These are phyloP conservation scores for Myiozetetes cayanensis DNA, from an alignment of 2,113 vertebrate genomes.

Conservation along the genomic window DNA sequence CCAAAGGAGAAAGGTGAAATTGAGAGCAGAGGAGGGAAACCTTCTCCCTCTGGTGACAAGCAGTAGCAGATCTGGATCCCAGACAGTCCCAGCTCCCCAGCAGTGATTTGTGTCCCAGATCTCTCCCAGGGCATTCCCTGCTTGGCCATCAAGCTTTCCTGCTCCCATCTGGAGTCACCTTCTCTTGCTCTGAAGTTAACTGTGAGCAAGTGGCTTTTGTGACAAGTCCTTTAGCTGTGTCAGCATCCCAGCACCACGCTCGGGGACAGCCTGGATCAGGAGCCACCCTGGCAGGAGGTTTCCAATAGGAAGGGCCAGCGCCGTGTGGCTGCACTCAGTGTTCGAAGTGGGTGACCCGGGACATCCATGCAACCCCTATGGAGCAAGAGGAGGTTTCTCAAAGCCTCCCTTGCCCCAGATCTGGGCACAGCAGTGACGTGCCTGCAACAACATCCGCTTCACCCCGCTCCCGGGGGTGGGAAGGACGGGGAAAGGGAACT, in stretches of 20 bases:
- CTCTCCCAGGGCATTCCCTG: neutral
- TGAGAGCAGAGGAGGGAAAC: neutral
- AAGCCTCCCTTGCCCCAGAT: slow-evolving; percentile 24
- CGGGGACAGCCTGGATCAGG: fast-evolving
- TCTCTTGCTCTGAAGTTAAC: neutral
- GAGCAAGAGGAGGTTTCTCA: slow-evolving; percentile 44
- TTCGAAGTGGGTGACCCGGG: fast-evolving
- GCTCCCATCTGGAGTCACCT: neutral
- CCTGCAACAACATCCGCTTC: neutral
- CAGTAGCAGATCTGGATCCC: neutral
- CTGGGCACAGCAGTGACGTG: neutral
- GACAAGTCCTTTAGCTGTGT: neutral
- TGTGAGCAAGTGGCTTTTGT: neutral
- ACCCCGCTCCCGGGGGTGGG: neutral
- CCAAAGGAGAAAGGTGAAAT: slow-evolving; percentile 28
- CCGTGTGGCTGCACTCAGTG: fast-evolving
- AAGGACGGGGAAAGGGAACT: neutral
- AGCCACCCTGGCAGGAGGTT: neutral
- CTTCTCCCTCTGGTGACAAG: neutral
- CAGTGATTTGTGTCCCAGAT: neutral
- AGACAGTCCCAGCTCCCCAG: fast-evolving
- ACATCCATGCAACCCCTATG: neutral
- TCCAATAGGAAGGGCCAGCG: neutral
- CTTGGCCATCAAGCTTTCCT: neutral
- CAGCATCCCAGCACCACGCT: fast-evolving